Evolutionary conservation across 2,113 vertebrate genomes (phyloP).

Genomic region (Poeciliopsis retropinna): DNA sequence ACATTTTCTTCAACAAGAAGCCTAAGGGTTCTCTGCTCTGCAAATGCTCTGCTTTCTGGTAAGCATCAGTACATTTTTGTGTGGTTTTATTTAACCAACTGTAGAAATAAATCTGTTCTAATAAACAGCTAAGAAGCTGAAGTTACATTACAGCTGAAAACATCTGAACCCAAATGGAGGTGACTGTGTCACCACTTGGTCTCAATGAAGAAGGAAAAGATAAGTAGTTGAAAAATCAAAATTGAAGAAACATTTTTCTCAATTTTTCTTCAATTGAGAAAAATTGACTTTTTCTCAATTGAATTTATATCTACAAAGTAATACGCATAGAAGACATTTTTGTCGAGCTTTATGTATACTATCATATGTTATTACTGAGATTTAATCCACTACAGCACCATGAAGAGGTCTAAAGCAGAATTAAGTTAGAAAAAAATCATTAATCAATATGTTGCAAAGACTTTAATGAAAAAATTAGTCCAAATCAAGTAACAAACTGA

Average conservation of each 20-base stretch:
- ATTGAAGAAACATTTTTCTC: no score
- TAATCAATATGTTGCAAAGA: neutral
- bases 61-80: neutral
- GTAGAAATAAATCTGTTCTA: neutral
- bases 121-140: neutral
- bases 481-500: neutral
- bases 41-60: neutral
- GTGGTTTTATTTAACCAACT: neutral
- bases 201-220: no score
- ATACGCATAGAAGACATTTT: neutral
- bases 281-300: no score
- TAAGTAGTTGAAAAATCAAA: no score
- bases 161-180: no score
- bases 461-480: no score
- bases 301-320: no score
- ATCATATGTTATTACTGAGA: neutral
- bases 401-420: neutral
- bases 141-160: neutral
- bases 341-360: neutral
- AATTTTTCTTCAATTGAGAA: no score
- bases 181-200: no score
- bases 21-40: neutral
- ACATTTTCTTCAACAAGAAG: neutral
- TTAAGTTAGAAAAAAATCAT: neutral
- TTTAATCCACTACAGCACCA: neutral